Conservation (phyloP, 2,797 vertebrate species). For the Intellagama lesueurii region DNA sequence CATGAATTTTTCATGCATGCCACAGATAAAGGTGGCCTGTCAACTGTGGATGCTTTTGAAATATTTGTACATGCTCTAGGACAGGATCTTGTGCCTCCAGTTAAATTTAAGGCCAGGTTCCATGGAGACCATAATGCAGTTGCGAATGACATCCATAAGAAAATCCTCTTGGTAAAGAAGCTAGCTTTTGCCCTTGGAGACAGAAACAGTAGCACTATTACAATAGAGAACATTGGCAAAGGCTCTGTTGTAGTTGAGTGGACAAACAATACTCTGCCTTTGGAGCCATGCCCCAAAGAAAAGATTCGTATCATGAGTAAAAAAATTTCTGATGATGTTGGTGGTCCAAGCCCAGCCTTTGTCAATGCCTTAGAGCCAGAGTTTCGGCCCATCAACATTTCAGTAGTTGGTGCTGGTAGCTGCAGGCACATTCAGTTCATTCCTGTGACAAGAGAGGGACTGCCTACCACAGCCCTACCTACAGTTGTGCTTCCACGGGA, state of each 20-base stretch:
- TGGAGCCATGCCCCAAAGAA: slow-evolving; percentile 91
- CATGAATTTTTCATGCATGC: slow-evolving; percentile 98
- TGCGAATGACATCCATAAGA: slow-evolving; percentile 89
- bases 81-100: slow-evolving; percentile 85
- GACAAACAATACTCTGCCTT: slow-evolving; percentile 93
- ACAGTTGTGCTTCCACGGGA: slow-evolving; percentile 81
- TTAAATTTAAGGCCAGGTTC: slow-evolving; percentile 88
- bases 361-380: slow-evolving; percentile 87
- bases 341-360: slow-evolving; percentile 81
- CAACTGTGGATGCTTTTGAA: slow-evolving; percentile 92
- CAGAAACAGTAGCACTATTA: slow-evolving; percentile 93
- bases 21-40: slow-evolving; percentile 91
- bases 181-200: slow-evolving; percentile 90
- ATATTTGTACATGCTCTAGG: slow-evolving; percentile 91
- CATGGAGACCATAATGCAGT: slow-evolving; percentile 86
- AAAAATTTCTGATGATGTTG: slow-evolving; percentile 83
- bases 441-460: slow-evolving; percentile 74
- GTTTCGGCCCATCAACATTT: slow-evolving; percentile 86
- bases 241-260: slow-evolving; percentile 95
- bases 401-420: slow-evolving; percentile 84
- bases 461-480: slow-evolving; percentile 65
- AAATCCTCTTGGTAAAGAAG: slow-evolving; percentile 93
- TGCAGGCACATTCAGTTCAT: slow-evolving; percentile 89
- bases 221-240: slow-evolving; percentile 87
- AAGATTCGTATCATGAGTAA: slow-evolving; percentile 86